Percentiles rank a stretch among this genome's conserved stretches.
These are phyloP conservation scores for Phyllostomus discolor DNA, from an alignment of 2,113 vertebrate genomes.

Conservation along the genomic window DNA sequence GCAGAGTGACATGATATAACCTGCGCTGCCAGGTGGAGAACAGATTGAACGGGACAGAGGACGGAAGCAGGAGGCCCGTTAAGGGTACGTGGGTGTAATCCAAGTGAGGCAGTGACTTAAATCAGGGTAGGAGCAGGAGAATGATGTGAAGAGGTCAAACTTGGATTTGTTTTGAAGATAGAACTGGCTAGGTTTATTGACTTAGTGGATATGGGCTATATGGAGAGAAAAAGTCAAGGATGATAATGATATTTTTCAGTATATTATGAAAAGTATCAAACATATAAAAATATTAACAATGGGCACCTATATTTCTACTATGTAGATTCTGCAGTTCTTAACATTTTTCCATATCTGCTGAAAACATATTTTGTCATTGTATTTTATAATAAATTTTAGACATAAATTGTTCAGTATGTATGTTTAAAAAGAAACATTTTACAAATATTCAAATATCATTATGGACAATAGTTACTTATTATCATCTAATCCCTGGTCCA, in stretches of 20 bases:
- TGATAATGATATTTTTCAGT: neutral
- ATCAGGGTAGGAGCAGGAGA: neutral
- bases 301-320: neutral
- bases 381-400: neutral
- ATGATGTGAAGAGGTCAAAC: neutral
- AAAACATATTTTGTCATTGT: neutral
- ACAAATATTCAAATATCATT: neutral
- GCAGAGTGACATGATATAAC: neutral
- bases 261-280: neutral
- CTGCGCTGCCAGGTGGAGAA: neutral
- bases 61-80: neutral
- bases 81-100: neutral
- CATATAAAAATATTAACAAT: neutral
- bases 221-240: neutral
- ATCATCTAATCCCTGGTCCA: neutral
- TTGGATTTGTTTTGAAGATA: neutral
- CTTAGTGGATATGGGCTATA: neutral
- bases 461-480: neutral
- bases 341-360: neutral
- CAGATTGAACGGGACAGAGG: neutral
- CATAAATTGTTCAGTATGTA: neutral
- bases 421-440: neutral
- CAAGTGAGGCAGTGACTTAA: neutral
- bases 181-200: neutral
- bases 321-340: neutral